A percentile compares a stretch with the other conserved stretches of the same genome.
phyloP scores from a whole-genome alignment of 2,797 vertebrate species.

The Bothrops alternatus region DNA sequence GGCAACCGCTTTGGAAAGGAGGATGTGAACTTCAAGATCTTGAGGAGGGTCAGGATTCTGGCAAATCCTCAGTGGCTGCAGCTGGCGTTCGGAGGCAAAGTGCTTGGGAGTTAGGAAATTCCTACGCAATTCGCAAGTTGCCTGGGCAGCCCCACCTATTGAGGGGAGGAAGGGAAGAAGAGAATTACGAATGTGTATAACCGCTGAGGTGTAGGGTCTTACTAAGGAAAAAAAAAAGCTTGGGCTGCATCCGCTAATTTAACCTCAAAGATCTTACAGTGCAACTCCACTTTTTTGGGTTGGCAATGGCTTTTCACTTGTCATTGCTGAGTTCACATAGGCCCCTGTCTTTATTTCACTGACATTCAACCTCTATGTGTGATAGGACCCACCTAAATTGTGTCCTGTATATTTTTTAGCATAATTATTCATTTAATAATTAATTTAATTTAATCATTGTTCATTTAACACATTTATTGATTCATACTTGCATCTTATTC shows the following conservation, averaged over 20 bases:
- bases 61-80: conserved; percentile 72
- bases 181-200: neutral
- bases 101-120: conserved; percentile 73
- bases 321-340: too few species aligned
- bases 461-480: neutral
- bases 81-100: conserved; percentile 73
- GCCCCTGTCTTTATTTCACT: neutral
- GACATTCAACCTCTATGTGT: neutral
- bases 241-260: neutral
- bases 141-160: conserved; percentile 1
- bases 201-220: neutral
- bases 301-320: neutral
- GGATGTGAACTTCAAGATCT: conserved; percentile 71
- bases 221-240: neutral
- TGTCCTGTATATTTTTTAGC: neutral
- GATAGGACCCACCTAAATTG: too few species aligned
- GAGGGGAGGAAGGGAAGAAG: neutral
- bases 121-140: conserved; percentile 33
- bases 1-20: conserved; percentile 69
- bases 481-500: neutral
- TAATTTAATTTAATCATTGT: neutral
- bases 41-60: neutral
- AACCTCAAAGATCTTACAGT: neutral
- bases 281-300: neutral
- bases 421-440: neutral